Conservation (phyloP, 2,888 invertebrate genomes). For the Polyommatus iphigenia region DNA sequence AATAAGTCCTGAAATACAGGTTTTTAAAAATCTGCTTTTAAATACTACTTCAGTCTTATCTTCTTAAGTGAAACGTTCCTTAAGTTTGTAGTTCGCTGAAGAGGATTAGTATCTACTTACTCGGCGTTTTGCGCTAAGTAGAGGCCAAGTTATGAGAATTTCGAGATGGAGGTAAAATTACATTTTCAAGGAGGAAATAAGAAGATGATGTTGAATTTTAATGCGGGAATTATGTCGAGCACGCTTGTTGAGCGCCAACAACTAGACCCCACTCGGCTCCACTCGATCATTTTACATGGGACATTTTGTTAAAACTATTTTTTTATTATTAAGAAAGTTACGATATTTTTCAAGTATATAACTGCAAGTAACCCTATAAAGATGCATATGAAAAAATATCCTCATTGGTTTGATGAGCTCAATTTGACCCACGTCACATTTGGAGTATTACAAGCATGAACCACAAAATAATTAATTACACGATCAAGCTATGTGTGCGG, state of each 20-base stretch:
- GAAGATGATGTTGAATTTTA: conserved; percentile 19
- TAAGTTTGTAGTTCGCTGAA: not conserved
- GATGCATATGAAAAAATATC: not conserved
- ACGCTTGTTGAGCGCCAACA: not conserved
- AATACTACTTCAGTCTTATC: not conserved
- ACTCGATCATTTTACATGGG: not conserved
- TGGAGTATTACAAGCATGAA: not conserved
- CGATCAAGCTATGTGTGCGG: not conserved
- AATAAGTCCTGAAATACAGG: not conserved
- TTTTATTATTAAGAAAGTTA: not conserved
- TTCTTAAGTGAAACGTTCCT: not conserved
- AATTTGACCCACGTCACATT: not conserved
- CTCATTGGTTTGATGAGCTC: not conserved
- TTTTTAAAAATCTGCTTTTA: not conserved
- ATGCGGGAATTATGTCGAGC: conserved; percentile 8
- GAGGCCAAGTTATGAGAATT: not conserved
- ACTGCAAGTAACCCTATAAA: not conserved
- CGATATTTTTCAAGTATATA: not conserved
- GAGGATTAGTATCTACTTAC: conserved; percentile 10
- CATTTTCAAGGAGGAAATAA: conserved; percentile 16
- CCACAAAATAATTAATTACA: not conserved
- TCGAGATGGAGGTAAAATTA: conserved; percentile 7
- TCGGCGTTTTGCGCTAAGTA: conserved; percentile 3
- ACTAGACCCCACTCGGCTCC: not conserved
- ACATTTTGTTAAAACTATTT: not conserved